phyloP scores from a whole-genome alignment of 2,888 invertebrate genomes.

The Deilephila porcellus region DNA sequence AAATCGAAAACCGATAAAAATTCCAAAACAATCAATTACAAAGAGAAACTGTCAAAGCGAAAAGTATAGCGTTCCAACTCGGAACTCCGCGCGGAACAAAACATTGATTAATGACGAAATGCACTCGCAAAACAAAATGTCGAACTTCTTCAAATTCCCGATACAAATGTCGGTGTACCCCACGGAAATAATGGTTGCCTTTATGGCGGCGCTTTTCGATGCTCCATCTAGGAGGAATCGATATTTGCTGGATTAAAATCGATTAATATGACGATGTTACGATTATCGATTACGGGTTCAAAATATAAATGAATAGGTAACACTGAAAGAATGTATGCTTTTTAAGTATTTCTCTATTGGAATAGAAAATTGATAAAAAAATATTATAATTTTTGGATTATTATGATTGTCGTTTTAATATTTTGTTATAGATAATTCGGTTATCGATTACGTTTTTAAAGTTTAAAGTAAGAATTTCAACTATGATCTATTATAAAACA shows the following conservation, averaged over 20 bases:
- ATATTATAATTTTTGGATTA: too few relatives aligned
- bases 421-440: background rate
- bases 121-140: constrained; percentile 84
- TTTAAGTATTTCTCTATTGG: too few relatives aligned
- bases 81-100: constrained; percentile 76
- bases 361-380: background rate
- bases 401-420: too few relatives aligned
- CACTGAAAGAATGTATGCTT: background rate
- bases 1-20: constrained; percentile 22
- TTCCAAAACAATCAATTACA: constrained; percentile 78
- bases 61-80: constrained; percentile 75
- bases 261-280: background rate
- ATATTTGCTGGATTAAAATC: background rate
- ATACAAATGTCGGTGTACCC: constrained; percentile 82
- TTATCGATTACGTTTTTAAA: background rate
- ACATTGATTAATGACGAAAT: constrained; percentile 84
- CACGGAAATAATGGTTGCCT: constrained; percentile 84
- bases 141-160: constrained; percentile 84
- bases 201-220: constrained; percentile 51
- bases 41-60: constrained; percentile 72
- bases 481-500: background rate
- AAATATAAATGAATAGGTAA: too few relatives aligned
- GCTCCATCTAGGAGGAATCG: background rate
- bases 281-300: too few relatives aligned
- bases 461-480: too few relatives aligned